phyloP scores from a whole-genome alignment of 2,888 invertebrate species.

The Sarcophaga rosellei region DNA sequence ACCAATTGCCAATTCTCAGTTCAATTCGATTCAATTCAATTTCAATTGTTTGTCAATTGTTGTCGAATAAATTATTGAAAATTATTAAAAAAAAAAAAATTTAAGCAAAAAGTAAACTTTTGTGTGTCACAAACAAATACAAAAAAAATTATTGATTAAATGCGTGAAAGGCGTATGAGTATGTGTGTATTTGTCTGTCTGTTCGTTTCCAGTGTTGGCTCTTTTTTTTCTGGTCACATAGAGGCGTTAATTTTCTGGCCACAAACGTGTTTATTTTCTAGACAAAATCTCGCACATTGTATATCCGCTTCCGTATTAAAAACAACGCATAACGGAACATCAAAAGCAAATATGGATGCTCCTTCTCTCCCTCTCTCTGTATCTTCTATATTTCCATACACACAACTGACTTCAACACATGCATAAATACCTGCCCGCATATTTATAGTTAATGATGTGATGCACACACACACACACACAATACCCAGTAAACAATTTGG shows the following conservation, averaged over 20 bases:
- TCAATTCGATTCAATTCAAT: neutral
- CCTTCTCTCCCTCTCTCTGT: neutral
- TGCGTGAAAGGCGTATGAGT: neutral
- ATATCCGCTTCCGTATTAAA: constrained; percentile 34
- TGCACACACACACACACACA: constrained; percentile 3
- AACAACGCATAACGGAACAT: constrained; percentile 18
- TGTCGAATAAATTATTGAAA: constrained; percentile 37
- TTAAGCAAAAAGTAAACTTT: neutral
- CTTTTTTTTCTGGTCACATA: constrained; percentile 72
- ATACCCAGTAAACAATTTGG: neutral
- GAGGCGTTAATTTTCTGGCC: constrained; percentile 79
- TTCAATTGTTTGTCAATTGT: constrained; percentile 28
- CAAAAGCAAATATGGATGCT: neutral
- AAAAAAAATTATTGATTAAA: constrained; percentile 32
- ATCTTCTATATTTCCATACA: neutral
- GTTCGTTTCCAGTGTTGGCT: neutral
- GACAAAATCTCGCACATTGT: constrained; percentile 49
- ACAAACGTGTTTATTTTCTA: constrained; percentile 71
- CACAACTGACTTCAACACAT: constrained; percentile 11
- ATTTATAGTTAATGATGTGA: constrained; percentile 28
- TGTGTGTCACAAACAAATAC: neutral
- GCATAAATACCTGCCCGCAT: constrained; percentile 41
- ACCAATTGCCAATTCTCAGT: neutral
- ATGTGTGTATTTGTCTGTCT: neutral
- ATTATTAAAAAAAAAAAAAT: constrained; percentile 27